Conservation (phyloP, 2,797 vertebrate genomes). For the Sebastes nivosus region DNA sequence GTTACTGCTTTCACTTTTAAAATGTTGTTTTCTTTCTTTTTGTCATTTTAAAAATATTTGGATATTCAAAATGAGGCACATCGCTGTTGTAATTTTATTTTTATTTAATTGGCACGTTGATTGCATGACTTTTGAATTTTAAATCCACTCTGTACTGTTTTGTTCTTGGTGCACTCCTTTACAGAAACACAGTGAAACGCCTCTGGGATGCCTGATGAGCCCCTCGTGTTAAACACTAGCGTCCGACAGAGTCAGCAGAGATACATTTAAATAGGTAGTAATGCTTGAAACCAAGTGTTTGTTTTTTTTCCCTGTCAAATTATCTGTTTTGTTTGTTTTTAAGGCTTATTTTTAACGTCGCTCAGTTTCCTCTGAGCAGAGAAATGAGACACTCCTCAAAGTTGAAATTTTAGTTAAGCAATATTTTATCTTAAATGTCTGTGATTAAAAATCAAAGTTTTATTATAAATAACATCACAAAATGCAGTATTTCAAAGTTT, state of each 20-base stretch:
- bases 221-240: slow-evolving; percentile 38
- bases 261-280: background rate
- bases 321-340: slow-evolving; percentile 31
- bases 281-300: slow-evolving; percentile 43
- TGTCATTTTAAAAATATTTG: slow-evolving; percentile 43
- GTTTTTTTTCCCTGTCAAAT: background rate
- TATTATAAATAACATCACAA: slow-evolving; percentile 13
- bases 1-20: slow-evolving; percentile 44
- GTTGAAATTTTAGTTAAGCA: slow-evolving; percentile 6
- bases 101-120: slow-evolving; percentile 66
- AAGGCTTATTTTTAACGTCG: slow-evolving; percentile 42
- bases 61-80: slow-evolving; percentile 48
- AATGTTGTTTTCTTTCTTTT: slow-evolving; percentile 6
- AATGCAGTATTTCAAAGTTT: slow-evolving; percentile 60
- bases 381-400: slow-evolving; percentile 44
- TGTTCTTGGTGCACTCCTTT: slow-evolving; percentile 43
- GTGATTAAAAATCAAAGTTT: slow-evolving; percentile 22
- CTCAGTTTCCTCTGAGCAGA: slow-evolving; percentile 58
- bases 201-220: slow-evolving; percentile 19
- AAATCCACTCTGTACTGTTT: slow-evolving; percentile 40
- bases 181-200: slow-evolving; percentile 29
- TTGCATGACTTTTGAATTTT: slow-evolving; percentile 63
- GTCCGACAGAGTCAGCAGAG: slow-evolving; percentile 10
- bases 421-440: slow-evolving; percentile 21
- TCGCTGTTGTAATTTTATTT: slow-evolving; percentile 42